A percentile compares a stretch with the other conserved stretches of the same genome.
phyloP scores from a whole-genome alignment of 2,113 vertebrate species.

The Tachysurus fulvidraco region DNA sequence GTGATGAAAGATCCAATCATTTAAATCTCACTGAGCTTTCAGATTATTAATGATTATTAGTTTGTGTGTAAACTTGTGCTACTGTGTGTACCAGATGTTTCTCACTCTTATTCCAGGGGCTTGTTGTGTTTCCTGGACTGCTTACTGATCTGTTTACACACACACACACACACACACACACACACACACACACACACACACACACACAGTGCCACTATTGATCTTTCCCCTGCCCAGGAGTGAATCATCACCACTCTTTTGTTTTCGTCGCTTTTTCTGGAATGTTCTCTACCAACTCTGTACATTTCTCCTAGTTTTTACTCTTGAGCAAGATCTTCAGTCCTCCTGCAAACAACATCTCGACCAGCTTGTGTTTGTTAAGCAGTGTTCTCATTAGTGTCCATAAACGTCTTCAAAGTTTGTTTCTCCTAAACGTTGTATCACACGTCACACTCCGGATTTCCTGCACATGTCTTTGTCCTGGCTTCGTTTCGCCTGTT shows the following conservation, averaged over 20 bases:
- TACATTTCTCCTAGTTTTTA: not conserved
- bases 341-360: not conserved
- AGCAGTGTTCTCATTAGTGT: not conserved
- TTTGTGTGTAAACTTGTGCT: not conserved
- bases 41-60: conserved; percentile 9
- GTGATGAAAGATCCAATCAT: not conserved
- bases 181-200: conserved; percentile 24
- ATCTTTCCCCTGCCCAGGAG: conserved; percentile 22
- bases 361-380: not conserved
- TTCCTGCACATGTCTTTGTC: not conserved
- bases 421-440: not conserved
- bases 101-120: not conserved
- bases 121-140: not conserved
- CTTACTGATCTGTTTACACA: conserved; percentile 40
- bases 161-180: conserved; percentile 2
- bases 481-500: not conserved
- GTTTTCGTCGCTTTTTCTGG: conserved; percentile 39
- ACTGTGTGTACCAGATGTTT: not conserved
- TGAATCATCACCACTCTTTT: conserved; percentile 35
- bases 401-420: not conserved
- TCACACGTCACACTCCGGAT: not conserved
- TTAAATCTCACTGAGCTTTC: not conserved
- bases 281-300: not conserved
- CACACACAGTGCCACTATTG: conserved; percentile 13
- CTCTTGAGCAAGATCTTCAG: not conserved